phyloP scores from a whole-genome alignment of 2,113 vertebrate genomes.

The Pterocles gutturalis region DNA sequence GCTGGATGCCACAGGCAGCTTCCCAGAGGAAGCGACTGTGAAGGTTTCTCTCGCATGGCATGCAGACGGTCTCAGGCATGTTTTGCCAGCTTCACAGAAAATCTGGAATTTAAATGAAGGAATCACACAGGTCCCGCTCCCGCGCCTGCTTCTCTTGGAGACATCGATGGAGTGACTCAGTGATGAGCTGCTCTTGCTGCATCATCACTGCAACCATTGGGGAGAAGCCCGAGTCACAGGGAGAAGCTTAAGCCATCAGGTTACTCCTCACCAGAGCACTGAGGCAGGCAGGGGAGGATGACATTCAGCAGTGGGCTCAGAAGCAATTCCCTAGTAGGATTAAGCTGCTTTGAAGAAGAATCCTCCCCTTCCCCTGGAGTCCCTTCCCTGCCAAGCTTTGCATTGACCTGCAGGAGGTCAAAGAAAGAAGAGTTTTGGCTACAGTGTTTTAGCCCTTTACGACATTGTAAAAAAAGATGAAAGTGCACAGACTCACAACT shows the following conservation, averaged over 20 bases:
- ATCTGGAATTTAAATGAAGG: background rate
- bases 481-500: background rate
- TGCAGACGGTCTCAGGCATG: background rate
- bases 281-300: background rate
- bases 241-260: background rate
- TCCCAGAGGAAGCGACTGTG: background rate
- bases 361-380: background rate
- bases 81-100: background rate
- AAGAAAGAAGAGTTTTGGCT: background rate
- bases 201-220: background rate
- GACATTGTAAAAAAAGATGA: background rate
- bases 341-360: conserved; percentile 21
- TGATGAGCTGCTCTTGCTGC: conserved; percentile 10
- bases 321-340: conserved; percentile 11
- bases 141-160: background rate
- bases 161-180: conserved; percentile 20
- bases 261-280: background rate
- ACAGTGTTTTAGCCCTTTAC: background rate
- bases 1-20: background rate
- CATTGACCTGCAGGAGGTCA: background rate
- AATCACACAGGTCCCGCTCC: background rate
- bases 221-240: background rate
- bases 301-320: background rate
- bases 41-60: background rate
- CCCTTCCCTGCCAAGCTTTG: background rate